A percentile compares a stretch with the other conserved stretches of the same genome.
Conservation (phyloP, 2,113 vertebrate genomes). For the Phrynosoma platyrhinos region DNA sequence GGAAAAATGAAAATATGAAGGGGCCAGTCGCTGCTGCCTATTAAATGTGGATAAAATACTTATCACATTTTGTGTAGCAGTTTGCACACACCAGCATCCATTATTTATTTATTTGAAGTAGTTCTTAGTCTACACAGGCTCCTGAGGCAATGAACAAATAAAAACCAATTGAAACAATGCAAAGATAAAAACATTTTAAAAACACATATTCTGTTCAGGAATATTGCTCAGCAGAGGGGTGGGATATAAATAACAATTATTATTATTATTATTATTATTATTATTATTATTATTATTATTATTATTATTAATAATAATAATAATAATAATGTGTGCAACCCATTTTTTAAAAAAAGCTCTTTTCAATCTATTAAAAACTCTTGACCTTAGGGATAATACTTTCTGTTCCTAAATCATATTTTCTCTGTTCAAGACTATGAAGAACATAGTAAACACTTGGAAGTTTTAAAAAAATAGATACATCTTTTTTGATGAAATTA, state of each 20-base stretch:
- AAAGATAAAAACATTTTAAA: too few relatives aligned
- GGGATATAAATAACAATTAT: too few relatives aligned
- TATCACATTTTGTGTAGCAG: slow-evolving; percentile 11
- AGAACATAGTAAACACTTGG: neutral
- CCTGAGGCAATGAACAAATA: too few relatives aligned
- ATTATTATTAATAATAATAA: neutral
- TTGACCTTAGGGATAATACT: slow-evolving; percentile 54
- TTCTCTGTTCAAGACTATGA: slow-evolving; percentile 28
- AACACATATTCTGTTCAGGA: slow-evolving; percentile 10
- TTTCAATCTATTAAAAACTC: slow-evolving; percentile 38
- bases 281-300: too few relatives aligned
- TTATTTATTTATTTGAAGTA: neutral
- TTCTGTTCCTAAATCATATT: slow-evolving; percentile 26
- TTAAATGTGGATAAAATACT: slow-evolving; percentile 43
- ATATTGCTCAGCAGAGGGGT: neutral
- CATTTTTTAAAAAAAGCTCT: slow-evolving; percentile 48
- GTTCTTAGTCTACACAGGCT: neutral
- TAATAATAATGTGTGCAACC: slow-evolving; percentile 36
- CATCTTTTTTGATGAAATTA: too few relatives aligned
- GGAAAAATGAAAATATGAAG: slow-evolving; percentile 67
- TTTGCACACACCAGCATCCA: neutral
- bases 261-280: too few relatives aligned
- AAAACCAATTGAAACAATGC: too few relatives aligned
- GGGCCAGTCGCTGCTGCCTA: slow-evolving; percentile 49
- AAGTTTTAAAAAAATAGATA: too few relatives aligned